A percentile compares a stretch with the other conserved stretches of the same genome.
These are phyloP conservation scores for Alexandromys fortis DNA, from an alignment of 2,113 vertebrate species.

Conservation along the genomic window DNA sequence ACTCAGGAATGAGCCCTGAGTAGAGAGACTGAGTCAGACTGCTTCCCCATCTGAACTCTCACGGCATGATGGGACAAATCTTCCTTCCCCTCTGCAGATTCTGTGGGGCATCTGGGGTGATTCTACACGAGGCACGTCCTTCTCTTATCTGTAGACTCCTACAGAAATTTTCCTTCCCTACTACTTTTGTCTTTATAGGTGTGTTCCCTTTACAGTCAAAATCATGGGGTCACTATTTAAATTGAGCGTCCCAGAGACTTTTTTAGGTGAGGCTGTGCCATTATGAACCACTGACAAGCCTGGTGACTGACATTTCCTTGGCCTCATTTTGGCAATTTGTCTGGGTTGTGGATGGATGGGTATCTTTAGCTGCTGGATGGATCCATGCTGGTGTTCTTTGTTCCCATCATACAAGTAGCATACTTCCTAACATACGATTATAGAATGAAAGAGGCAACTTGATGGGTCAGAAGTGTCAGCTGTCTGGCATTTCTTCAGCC, in stretches of 20 bases:
- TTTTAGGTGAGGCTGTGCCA: neutral
- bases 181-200: neutral
- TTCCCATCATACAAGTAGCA: neutral
- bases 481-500: neutral
- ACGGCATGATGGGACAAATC: neutral
- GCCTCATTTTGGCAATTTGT: neutral
- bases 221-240: neutral
- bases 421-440: neutral
- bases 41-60: neutral
- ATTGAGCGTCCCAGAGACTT: neutral
- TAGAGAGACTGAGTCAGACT: neutral
- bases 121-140: neutral
- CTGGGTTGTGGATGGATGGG: neutral
- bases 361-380: neutral
- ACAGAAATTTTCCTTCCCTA: neutral
- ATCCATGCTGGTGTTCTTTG: neutral
- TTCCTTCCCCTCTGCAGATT: neutral
- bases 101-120: neutral
- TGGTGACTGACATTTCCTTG: neutral
- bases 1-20: neutral
- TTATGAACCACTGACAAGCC: neutral
- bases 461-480: neutral
- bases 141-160: neutral
- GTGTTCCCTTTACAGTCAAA: neutral
- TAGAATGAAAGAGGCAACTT: neutral